These are phyloP conservation scores for Cryptocheilus praepositus DNA, from an alignment of 2,888 invertebrate genomes.

Conservation along the genomic window DNA sequence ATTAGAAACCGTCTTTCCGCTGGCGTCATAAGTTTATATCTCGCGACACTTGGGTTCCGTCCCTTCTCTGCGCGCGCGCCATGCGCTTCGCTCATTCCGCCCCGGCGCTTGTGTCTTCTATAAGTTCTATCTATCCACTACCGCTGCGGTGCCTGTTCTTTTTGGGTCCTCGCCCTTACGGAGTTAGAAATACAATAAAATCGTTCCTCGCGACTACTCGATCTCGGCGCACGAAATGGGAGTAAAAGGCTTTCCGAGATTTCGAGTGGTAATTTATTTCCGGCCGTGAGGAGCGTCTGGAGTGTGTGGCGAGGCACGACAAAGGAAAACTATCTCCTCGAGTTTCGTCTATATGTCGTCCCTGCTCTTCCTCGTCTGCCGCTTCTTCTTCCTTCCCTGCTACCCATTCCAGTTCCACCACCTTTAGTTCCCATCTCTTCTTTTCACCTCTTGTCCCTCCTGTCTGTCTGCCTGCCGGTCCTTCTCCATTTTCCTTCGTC, in stretches of 20 bases:
- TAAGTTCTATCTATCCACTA: too few relatives aligned
- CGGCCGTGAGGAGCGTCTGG: conserved; percentile 49
- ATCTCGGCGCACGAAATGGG: conserved; percentile 33
- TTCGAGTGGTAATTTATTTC: conserved; percentile 63
- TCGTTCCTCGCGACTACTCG: conserved; percentile 47
- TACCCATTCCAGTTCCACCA: conserved; percentile 1
- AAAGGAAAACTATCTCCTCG: conserved; percentile 57
- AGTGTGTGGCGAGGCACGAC: conserved; percentile 51
- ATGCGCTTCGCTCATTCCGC: not conserved
- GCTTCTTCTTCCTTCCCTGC: not conserved
- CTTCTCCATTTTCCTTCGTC: conserved; percentile 1
- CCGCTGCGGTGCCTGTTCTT: too few relatives aligned
- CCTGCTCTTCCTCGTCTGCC: conserved; percentile 19
- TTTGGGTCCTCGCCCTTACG: conserved; percentile 2
- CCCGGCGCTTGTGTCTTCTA: too few relatives aligned
- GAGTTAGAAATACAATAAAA: conserved; percentile 59
- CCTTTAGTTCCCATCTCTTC: not conserved
- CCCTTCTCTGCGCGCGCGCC: conserved; percentile 3
- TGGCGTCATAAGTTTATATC: conserved; percentile 50
- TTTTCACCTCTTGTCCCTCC: not conserved
- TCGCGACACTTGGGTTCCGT: conserved; percentile 28
- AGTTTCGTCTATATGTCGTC: conserved; percentile 49
- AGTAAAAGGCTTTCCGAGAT: conserved; percentile 59
- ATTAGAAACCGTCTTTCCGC: conserved; percentile 48
- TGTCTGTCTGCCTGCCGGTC: not conserved